These are phyloP conservation scores for Drusus annulatus DNA, from an alignment of 1,140 invertebrate genomes.

Conservation along the genomic window DNA sequence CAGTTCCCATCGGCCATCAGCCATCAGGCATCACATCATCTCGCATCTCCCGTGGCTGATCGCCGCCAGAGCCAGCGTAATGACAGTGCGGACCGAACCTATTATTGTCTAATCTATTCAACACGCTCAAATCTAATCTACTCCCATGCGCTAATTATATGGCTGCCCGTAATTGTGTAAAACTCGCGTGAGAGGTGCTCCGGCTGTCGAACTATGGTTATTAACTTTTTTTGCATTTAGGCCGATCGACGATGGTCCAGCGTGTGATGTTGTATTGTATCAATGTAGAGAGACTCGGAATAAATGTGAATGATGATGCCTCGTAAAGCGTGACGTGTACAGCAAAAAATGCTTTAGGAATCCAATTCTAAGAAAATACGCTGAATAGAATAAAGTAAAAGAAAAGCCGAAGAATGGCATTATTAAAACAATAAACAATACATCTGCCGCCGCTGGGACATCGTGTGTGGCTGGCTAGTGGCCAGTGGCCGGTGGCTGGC, in stretches of 20 bases:
- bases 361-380: neutral
- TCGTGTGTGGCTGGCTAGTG: neutral
- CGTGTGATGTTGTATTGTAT: too few relatives aligned
- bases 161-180: neutral
- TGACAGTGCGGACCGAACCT: constrained; percentile 8
- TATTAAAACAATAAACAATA: too few relatives aligned
- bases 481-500: too few relatives aligned
- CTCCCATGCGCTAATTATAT: constrained; percentile 5
- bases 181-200: neutral
- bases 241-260: too few relatives aligned
- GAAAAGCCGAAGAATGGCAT: constrained; percentile 4
- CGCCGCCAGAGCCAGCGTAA: too few relatives aligned
- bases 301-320: too few relatives aligned
- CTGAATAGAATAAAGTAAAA: neutral
- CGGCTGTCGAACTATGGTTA: neutral
- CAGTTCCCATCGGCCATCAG: neutral
- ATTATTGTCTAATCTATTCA: neutral
- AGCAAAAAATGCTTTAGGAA: neutral
- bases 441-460: neutral
- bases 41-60: neutral
- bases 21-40: neutral
- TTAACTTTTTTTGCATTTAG: too few relatives aligned
- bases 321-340: too few relatives aligned
- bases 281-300: too few relatives aligned
- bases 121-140: constrained; percentile 14